phyloP scores from a whole-genome alignment of 2,113 vertebrate genomes.

The Vombatus ursinus region DNA sequence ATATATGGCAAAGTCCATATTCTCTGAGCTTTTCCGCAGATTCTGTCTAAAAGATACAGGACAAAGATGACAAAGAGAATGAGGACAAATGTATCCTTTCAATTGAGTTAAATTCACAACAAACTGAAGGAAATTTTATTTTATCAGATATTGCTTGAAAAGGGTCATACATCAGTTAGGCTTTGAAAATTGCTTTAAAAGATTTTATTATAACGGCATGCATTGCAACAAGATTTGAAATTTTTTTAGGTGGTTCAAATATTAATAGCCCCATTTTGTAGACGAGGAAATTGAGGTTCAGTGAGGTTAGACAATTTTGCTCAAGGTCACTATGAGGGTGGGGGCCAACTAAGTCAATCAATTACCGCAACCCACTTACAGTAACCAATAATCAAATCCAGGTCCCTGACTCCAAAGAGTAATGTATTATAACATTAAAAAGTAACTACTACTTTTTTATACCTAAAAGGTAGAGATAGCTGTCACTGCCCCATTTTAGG shows the following conservation, averaged over 20 bases:
- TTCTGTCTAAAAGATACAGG: conserved; percentile 80
- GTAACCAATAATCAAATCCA: not conserved
- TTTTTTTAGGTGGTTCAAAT: not conserved
- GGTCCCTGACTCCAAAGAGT: not conserved
- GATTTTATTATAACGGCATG: not conserved
- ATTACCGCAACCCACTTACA: not conserved
- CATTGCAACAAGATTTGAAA: not conserved
- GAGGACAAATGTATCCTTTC: not conserved
- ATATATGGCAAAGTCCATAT: conserved; percentile 87
- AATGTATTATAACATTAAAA: not conserved
- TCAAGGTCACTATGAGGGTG: not conserved
- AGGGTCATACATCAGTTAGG: not conserved
- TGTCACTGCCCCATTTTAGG: not conserved
- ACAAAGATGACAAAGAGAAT: not conserved
- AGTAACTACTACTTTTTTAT: not conserved
- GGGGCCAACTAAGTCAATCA: too few species aligned
- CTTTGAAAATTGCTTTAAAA: not conserved
- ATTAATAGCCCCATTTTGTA: not conserved
- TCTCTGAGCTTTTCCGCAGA: conserved; percentile 89
- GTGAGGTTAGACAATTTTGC: not conserved
- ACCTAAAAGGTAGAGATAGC: not conserved
- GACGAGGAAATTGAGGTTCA: not conserved
- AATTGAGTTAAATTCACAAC: not conserved
- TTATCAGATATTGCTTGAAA: not conserved
- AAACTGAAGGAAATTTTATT: not conserved